Conservation (phyloP, 2,888 invertebrate species). For the Yponomeuta evonymella region DNA sequence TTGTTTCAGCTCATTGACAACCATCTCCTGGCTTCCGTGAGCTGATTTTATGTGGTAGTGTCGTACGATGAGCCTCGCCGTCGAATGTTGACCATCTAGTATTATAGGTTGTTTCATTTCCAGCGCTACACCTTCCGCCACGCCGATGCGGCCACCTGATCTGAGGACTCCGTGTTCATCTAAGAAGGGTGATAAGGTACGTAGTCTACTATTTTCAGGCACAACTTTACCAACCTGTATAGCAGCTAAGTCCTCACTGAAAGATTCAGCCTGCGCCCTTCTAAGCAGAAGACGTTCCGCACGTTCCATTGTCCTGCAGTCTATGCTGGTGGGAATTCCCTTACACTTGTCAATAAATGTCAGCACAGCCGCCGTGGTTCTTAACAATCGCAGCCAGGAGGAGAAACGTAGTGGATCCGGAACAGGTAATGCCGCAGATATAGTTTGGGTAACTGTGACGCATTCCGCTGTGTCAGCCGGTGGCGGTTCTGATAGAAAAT, state of each 20-base stretch:
- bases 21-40: conserved; percentile 18
- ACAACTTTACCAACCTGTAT: not conserved
- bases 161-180: conserved; percentile 14
- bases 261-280: not conserved
- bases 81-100: conserved; percentile 19
- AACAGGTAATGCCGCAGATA: not conserved
- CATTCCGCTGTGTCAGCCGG: too few species aligned
- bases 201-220: not conserved
- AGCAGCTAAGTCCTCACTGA: conserved; percentile 2
- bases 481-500: conserved; percentile 14
- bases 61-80: conserved; percentile 18
- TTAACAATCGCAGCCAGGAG: not conserved
- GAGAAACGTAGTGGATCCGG: conserved; percentile 3
- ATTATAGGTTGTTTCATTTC: conserved; percentile 19
- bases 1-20: conserved; percentile 20
- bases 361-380: not conserved
- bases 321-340: not conserved
- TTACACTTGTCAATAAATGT: not conserved
- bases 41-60: conserved; percentile 17
- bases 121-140: not conserved
- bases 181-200: not conserved
- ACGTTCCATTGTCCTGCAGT: not conserved
- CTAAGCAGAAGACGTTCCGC: conserved; percentile 6
- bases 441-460: too few species aligned
- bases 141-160: conserved; percentile 14